A percentile compares a stretch with the other conserved stretches of the same genome.
These are phyloP conservation scores for Harpagoxenus sublaevis DNA, from an alignment of 2,888 invertebrate genomes.

Conservation along the genomic window DNA sequence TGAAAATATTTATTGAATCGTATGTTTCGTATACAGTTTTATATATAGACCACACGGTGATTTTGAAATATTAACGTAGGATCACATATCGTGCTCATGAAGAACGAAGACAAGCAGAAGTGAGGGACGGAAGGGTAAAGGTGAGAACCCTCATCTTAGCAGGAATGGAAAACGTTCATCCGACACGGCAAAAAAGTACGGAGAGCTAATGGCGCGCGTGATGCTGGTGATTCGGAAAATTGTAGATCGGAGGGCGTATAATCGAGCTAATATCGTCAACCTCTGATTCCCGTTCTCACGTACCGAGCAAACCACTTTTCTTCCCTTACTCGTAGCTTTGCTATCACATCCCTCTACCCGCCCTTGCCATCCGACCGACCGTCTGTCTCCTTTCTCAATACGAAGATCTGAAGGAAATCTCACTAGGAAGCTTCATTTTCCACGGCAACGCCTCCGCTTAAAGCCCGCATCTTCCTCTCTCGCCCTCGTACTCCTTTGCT, in stretches of 20 bases:
- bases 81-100: constrained; percentile 25
- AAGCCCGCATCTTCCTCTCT: constrained; percentile 72
- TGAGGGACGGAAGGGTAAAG: constrained; percentile 30
- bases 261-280: constrained; percentile 81
- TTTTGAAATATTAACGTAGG: constrained; percentile 80
- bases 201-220: constrained; percentile 75
- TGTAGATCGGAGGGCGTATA: constrained; percentile 79
- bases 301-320: constrained; percentile 55
- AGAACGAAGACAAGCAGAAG: constrained; percentile 29
- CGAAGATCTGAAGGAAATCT: constrained; percentile 79
- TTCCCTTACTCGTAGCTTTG: neutral
- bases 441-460: constrained; percentile 80
- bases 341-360: neutral
- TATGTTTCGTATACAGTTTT: constrained; percentile 74
- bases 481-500: constrained; percentile 44
- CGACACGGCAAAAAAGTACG: constrained; percentile 67
- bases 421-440: constrained; percentile 82
- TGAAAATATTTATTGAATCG: neutral
- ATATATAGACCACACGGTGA: constrained; percentile 82
- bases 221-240: constrained; percentile 81
- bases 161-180: constrained; percentile 57
- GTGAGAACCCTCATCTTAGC: constrained; percentile 27
- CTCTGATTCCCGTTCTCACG: constrained; percentile 66
- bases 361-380: constrained; percentile 6
- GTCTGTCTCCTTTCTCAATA: constrained; percentile 54